These are phyloP conservation scores for Amia ocellicauda DNA, from an alignment of 2,113 vertebrate genomes.

Conservation along the genomic window DNA sequence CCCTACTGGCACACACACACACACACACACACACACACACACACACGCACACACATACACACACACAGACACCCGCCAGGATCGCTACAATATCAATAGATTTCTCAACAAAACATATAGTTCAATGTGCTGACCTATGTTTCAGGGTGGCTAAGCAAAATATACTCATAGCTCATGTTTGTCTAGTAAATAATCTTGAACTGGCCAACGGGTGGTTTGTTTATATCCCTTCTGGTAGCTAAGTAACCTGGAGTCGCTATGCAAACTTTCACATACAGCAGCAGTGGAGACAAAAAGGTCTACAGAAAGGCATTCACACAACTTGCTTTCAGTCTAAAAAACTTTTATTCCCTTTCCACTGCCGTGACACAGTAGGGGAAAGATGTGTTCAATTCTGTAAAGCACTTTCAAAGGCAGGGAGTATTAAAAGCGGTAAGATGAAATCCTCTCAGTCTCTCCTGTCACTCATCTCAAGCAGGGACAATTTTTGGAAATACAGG, in stretches of 20 bases:
- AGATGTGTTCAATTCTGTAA: neutral
- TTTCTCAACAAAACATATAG: too few relatives aligned
- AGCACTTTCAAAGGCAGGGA: too few relatives aligned
- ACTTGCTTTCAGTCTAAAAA: neutral
- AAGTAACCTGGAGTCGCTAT: neutral
- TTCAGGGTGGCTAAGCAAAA: too few relatives aligned
- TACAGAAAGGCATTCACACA: neutral
- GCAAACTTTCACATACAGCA: neutral
- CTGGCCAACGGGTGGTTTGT: neutral
- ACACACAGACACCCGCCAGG: too few relatives aligned
- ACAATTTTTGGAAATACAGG: constrained; percentile 36
- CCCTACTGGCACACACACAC: too few relatives aligned
- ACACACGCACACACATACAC: too few relatives aligned
- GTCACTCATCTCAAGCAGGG: neutral
- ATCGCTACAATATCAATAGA: too few relatives aligned
- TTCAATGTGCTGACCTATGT: too few relatives aligned
- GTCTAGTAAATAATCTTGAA: too few relatives aligned
- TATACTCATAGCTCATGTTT: too few relatives aligned
- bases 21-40: too few relatives aligned
- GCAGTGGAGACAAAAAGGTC: neutral
- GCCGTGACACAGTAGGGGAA: neutral
- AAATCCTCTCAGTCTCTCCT: neutral
- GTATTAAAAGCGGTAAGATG: constrained; percentile 8
- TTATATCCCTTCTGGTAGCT: neutral
- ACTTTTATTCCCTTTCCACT: too few relatives aligned